phyloP scores from a whole-genome alignment of 1,140 invertebrate species.

The Bombus fervidus region DNA sequence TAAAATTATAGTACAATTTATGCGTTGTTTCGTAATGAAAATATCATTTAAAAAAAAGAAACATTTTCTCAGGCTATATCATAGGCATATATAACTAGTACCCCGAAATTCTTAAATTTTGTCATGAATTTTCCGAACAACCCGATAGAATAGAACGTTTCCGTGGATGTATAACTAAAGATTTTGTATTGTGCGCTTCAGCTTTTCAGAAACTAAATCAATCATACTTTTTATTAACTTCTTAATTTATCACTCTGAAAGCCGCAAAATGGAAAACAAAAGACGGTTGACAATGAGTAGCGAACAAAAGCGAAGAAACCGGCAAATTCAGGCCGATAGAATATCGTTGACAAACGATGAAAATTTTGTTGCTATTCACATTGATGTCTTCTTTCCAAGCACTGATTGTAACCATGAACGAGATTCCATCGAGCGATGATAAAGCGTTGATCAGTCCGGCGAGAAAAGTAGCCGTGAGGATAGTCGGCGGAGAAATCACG shows the following conservation, averaged over 20 bases:
- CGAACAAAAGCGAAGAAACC: constrained; percentile 1
- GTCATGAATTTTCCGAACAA: too few relatives aligned
- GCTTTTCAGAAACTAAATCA: too few relatives aligned
- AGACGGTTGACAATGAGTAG: constrained; percentile 7
- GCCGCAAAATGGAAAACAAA: constrained; percentile 42
- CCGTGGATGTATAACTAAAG: too few relatives aligned
- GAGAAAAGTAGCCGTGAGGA: constrained; percentile 41
- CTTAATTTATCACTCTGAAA: neutral
- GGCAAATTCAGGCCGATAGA: constrained; percentile 1
- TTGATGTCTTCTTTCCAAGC: constrained; percentile 26
- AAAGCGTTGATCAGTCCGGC: neutral
- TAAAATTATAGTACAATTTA: too few relatives aligned
- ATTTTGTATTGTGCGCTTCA: too few relatives aligned
- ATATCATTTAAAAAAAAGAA: too few relatives aligned
- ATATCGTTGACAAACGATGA: neutral
- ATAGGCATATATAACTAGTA: too few relatives aligned
- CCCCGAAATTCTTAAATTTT: too few relatives aligned
- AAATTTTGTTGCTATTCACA: constrained; percentile 38
- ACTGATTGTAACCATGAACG: neutral
- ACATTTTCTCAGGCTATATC: too few relatives aligned
- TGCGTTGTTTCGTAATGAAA: too few relatives aligned
- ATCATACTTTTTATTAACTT: too few relatives aligned
- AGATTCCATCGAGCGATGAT: neutral
- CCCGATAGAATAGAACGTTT: too few relatives aligned
- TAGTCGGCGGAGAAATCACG: constrained; percentile 66